Base-by-base conservation (phyloP, 2,888 invertebrate genomes). In the Micoletzkya japonica region DNA sequence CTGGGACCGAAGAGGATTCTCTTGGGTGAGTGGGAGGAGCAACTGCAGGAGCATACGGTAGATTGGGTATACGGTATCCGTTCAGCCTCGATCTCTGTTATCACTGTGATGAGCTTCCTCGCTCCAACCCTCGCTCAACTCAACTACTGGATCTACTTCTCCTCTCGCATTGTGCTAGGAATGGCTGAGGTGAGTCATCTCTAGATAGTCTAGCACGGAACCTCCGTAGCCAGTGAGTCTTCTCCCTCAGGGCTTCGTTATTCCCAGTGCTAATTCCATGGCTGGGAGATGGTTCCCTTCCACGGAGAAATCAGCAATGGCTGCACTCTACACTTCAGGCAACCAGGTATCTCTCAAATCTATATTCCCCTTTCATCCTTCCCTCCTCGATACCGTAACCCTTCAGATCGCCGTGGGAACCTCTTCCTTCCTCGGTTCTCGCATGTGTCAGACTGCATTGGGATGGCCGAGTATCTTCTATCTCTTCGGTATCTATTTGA, bases 401-500 rank as follows among this genome's bases (percentile, higher is more conserved):
- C 28, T 52, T 4, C 28, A 66, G 66, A 54, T 67, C 3, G 66
- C 66, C 1, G 54, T 39, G 6, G 66, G 66, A 17, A 24, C 37
- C 28, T 56, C 66, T 54, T 37, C 37, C 6, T 26, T 67, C 17
- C 4, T 67, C 17, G 66, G 66, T 20, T 34, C 66, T 2, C n/a
- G 24, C 10, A n/a, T 67, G 56, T 67, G 66, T 39, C 49, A 63
- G n/a, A 3, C 37, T 14, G 26, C 24, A 36, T 37, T 37, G 4
- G 66, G 66, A 56, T 67, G 66, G 66, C 66, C 56, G 26, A n/a
- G 36, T 2, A 67, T 67, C 4, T 67, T 67, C 28, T 67, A 67
- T 17, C 17, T 67, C 3, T 67, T 67, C 56, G 66, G 66, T 56
- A n/a, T 20, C n/a, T n/a, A n/a, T n/a, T n/a, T n/a, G n/a, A n/a